Base-by-base conservation (phyloP, 2,113 vertebrate genomes). In the Rousettus leschenaultii region DNA sequence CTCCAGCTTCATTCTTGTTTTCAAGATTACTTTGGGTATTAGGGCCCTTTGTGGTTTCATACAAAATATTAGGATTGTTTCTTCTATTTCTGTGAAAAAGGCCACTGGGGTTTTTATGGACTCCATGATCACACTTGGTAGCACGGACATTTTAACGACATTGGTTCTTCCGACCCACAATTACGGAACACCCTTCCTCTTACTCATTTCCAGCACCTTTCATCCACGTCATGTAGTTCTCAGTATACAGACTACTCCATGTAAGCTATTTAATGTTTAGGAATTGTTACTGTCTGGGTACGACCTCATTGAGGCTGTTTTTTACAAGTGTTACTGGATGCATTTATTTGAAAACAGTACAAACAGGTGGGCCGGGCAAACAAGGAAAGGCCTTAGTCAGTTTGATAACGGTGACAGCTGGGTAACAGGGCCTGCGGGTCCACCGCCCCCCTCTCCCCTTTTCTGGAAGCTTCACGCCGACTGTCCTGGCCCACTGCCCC, bases 391-490 rank as follows among this genome's bases (percentile, higher is more conserved):
- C 2, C 26, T 3, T 45, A 48, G 30, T 30, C 10, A 0, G 22
- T 7, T 3, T 35, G 35, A 2, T 35, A 22, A 30, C 8, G 10
- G 24, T 48, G 63, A 48, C 5, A 22, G 61, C 6, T 3, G 35
- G 33, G 2, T 24, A 8, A 48, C 33, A 6, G 48, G 30, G 51
- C 16, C 35, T 26, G 15, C 53, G 40, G 59, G 28, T 7, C 63
- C 91, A 55, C 26, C 12, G 21, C 0, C 15, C 48, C 33, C 0
- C 6, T 2, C 18, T 26, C 43, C 40, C 7, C 33, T 45, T 18
- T 91, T 33, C 28, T 16, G 5, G 11, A 68, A 48, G 1, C 8
- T 2, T 13, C 48, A 59, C 21, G 30, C 0, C 4, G 35, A 5
- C 21, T 1, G 12, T 24, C 24, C 2, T 19, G 48, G 14, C 48